Evolutionary conservation across 64 coral and sea anemone species (phyloP).

Genomic region (Stichodactyla helianthus): DNA sequence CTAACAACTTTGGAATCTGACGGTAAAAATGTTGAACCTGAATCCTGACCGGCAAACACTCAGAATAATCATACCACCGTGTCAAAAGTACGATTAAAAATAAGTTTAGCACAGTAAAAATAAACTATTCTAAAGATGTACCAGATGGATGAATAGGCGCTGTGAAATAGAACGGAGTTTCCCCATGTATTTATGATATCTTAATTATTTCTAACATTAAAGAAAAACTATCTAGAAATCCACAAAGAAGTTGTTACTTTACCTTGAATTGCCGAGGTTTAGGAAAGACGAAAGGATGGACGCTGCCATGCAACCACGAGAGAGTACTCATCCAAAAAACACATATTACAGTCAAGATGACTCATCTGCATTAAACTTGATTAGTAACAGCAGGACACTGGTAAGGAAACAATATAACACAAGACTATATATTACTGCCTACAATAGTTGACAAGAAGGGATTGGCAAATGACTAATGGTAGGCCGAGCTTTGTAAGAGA

Average conservation of each 20-base stretch:
- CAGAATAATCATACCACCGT: background rate
- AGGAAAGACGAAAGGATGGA: background rate
- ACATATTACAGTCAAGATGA: background rate
- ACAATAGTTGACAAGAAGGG: background rate
- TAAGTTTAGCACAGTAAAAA: background rate
- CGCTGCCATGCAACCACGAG: background rate
- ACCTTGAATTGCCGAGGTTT: background rate
- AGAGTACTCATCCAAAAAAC: background rate
- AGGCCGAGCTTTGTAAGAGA: background rate
- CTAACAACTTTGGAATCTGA: background rate
- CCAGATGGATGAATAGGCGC: background rate
- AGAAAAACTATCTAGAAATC: background rate
- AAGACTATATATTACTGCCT: background rate
- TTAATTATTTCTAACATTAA: background rate
- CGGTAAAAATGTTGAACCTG: background rate
- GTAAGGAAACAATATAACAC: background rate
- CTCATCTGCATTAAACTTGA: background rate
- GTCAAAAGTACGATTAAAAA: background rate
- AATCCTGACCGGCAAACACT: background rate
- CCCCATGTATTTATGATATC: background rate
- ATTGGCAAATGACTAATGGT: background rate
- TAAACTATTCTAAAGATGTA: background rate
- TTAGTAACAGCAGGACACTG: conserved; percentile 3
- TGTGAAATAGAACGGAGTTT: background rate
- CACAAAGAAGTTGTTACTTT: background rate